Percentiles rank a stretch among this genome's conserved stretches.
These are phyloP conservation scores for Neodiprion lecontei DNA, from an alignment of 1,140 invertebrate genomes.

Conservation along the genomic window DNA sequence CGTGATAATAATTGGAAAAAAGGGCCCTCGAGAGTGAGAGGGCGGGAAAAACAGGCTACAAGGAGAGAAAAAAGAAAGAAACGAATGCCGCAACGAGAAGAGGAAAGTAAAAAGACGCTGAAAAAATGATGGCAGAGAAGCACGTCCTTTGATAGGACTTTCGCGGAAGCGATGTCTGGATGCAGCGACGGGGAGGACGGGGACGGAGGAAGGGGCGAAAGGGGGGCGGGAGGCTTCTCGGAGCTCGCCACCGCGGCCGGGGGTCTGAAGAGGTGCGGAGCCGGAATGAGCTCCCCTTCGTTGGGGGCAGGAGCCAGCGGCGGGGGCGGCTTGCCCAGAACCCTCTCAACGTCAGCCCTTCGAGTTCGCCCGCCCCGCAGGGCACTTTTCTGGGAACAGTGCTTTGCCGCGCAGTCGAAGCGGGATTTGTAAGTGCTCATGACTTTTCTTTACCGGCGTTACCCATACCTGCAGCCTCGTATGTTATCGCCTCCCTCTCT, in stretches of 20 bases:
- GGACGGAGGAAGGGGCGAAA: slow-evolving; percentile 32
- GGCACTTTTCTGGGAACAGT: slow-evolving; percentile 79
- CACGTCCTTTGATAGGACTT: slow-evolving; percentile 4
- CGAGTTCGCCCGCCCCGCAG: slow-evolving; percentile 73
- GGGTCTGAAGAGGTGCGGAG: slow-evolving; percentile 63
- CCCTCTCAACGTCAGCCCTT: slow-evolving; percentile 79
- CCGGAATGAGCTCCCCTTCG: slow-evolving; percentile 60
- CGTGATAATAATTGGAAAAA: too few species aligned
- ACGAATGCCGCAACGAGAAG: not conserved
- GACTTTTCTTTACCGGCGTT: slow-evolving; percentile 13
- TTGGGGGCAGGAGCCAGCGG: slow-evolving; percentile 49
- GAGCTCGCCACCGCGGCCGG: slow-evolving; percentile 54
- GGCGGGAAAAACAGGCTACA: too few species aligned
- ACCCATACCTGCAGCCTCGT: not conserved
- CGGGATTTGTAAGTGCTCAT: slow-evolving; percentile 70
- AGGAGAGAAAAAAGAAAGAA: not conserved
- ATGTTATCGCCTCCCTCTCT: not conserved
- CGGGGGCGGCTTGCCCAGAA: slow-evolving; percentile 68
- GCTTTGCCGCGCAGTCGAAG: slow-evolving; percentile 73
- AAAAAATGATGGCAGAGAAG: not conserved
- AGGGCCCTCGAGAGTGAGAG: too few species aligned
- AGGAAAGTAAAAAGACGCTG: not conserved
- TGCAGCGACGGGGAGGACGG: slow-evolving; percentile 29
- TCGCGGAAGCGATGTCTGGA: slow-evolving; percentile 44
- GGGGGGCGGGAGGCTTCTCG: slow-evolving; percentile 52